These are phyloP conservation scores for Drosophila punjabiensis DNA, from an alignment of 1,140 invertebrate genomes.

Conservation along the genomic window DNA sequence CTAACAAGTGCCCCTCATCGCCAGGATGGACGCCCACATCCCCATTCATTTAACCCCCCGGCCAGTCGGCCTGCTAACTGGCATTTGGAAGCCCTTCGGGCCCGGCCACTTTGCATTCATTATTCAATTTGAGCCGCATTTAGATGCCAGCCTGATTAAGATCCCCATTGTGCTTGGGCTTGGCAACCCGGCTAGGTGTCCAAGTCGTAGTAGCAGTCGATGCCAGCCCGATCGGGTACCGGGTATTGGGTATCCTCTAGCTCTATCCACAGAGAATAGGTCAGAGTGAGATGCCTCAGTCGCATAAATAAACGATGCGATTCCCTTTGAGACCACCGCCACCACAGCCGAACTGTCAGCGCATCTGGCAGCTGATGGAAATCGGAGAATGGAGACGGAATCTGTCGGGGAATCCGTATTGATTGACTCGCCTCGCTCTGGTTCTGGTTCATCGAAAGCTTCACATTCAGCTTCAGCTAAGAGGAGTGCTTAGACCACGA, in stretches of 20 bases:
- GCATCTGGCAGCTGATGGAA: conserved; percentile 37
- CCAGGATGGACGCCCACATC: background rate
- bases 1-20: conserved; percentile 14
- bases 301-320: conserved; percentile 51
- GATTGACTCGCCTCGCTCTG: conserved; percentile 22
- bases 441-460: background rate
- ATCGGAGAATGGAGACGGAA: conserved; percentile 2
- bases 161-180: conserved; percentile 23
- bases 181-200: conserved; percentile 16
- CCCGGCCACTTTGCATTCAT: conserved; percentile 74
- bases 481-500: conserved; percentile 5
- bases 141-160: conserved; percentile 75
- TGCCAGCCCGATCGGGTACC: conserved; percentile 3
- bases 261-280: conserved; percentile 41
- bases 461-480: background rate
- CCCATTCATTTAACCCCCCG: conserved; percentile 51
- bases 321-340: conserved; percentile 43
- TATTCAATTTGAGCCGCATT: conserved; percentile 80
- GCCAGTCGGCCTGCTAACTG: conserved; percentile 4
- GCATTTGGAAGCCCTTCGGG: conserved; percentile 22
- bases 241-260: no score
- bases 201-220: conserved; percentile 1
- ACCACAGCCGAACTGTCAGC: conserved; percentile 39
- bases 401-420: conserved; percentile 24
- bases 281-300: conserved; percentile 27